Percentiles rank a stretch among this genome's conserved stretches.
Conservation (phyloP, 1,140 invertebrate species). For the Elysia chlorotica region DNA sequence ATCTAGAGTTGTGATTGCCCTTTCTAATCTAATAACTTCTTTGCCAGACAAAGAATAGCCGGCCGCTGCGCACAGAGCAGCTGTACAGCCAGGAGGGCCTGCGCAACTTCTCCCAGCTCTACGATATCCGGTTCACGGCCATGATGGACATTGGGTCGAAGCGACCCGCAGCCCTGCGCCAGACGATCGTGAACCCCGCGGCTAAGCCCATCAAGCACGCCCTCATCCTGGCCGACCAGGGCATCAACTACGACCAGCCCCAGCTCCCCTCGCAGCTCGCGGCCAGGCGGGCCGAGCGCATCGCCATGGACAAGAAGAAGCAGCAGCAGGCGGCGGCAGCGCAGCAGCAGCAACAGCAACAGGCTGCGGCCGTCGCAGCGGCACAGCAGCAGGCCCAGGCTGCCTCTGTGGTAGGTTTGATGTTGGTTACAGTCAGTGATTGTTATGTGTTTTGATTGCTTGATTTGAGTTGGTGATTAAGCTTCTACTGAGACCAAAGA, state of each 20-base stretch:
- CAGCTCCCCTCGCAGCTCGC: slow-evolving; percentile 84
- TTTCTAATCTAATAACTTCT: slow-evolving; percentile 3
- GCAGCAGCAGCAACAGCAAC: slow-evolving; percentile 18
- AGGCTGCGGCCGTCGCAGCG: no score
- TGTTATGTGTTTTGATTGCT: no score
- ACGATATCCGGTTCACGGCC: slow-evolving; percentile 73
- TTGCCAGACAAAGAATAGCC: slow-evolving; percentile 69
- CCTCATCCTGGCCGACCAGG: slow-evolving; percentile 78
- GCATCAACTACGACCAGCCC: slow-evolving; percentile 85
- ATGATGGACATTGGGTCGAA: slow-evolving; percentile 73
- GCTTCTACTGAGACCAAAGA: no score
- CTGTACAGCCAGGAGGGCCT: slow-evolving; percentile 84
- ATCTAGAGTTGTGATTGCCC: no score
- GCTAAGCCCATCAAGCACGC: slow-evolving; percentile 85
- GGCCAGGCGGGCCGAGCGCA: slow-evolving; percentile 79
- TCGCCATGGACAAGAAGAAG: slow-evolving; percentile 78
- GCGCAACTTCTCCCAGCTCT: slow-evolving; percentile 73
- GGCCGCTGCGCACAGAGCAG: slow-evolving; percentile 79
- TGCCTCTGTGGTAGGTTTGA: neutral
- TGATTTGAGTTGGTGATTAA: no score
- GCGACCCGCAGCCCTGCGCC: slow-evolving; percentile 75
- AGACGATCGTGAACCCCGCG: slow-evolving; percentile 69
- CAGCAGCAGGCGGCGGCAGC: slow-evolving; percentile 23
- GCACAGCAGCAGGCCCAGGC: slow-evolving; percentile 28
- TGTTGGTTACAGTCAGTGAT: no score